These are phyloP conservation scores for Casuarius casuarius DNA, from an alignment of 2,113 vertebrate species.

Conservation along the genomic window DNA sequence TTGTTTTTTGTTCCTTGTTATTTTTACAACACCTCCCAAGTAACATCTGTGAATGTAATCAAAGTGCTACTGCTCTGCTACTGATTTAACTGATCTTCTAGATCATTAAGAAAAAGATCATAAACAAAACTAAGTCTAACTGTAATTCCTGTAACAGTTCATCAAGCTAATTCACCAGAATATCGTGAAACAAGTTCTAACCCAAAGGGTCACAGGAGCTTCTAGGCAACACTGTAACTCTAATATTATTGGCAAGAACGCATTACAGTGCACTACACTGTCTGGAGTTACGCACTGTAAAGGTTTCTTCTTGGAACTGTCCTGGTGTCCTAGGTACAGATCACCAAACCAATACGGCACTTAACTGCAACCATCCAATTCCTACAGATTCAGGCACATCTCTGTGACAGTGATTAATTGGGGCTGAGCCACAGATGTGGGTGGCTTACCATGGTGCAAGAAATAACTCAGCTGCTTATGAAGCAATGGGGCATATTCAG, in stretches of 20 bases:
- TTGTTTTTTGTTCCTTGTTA: not conserved
- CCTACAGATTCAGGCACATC: not conserved
- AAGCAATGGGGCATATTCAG: not conserved
- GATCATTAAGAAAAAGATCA: not conserved
- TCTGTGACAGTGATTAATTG: fast-evolving
- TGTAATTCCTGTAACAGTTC: not conserved
- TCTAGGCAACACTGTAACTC: not conserved
- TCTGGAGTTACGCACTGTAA: not conserved
- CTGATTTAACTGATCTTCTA: not conserved
- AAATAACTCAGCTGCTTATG: not conserved
- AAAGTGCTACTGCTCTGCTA: not conserved
- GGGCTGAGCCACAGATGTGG: not conserved
- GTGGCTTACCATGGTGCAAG: not conserved
- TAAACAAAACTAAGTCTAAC: not conserved
- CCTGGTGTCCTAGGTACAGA: not conserved
- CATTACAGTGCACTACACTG: not conserved
- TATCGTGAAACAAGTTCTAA: not conserved
- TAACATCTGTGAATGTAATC: not conserved
- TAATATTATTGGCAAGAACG: not conserved
- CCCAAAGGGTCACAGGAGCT: not conserved
- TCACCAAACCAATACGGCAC: not conserved
- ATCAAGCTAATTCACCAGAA: not conserved
- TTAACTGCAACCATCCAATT: not conserved
- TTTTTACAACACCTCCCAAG: not conserved
- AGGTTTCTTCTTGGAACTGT: not conserved